phyloP scores from a whole-genome alignment of 2,888 invertebrate species.

The Endomychus coccineus region DNA sequence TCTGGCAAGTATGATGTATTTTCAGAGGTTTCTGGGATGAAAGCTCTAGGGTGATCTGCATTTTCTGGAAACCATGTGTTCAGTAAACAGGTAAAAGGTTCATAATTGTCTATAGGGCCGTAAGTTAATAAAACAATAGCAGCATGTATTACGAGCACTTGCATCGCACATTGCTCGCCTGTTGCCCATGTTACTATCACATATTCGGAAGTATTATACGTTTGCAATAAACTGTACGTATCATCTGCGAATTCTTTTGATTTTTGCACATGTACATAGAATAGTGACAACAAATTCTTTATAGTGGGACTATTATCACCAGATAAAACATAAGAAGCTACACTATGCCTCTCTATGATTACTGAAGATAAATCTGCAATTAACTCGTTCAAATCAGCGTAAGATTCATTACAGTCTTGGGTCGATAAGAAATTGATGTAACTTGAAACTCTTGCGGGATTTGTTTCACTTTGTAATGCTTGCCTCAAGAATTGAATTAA shows the following conservation, averaged over 20 bases:
- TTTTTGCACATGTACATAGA: slow-evolving; percentile 68
- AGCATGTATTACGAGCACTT: slow-evolving; percentile 74
- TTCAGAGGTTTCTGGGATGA: slow-evolving; percentile 70
- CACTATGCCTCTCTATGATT: slow-evolving; percentile 83
- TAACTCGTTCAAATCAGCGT: slow-evolving; percentile 61
- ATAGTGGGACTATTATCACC: slow-evolving; percentile 50
- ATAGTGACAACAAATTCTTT: slow-evolving; percentile 64
- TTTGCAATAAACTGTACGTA: slow-evolving; percentile 49
- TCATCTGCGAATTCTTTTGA: slow-evolving; percentile 57
- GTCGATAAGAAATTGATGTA: slow-evolving; percentile 80
- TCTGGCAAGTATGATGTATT: slow-evolving; percentile 81
- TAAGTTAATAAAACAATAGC: slow-evolving; percentile 75
- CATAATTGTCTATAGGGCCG: slow-evolving; percentile 47
- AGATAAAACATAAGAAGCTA: slow-evolving; percentile 64
- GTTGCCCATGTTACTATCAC: slow-evolving; percentile 70
- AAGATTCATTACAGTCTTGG: slow-evolving; percentile 60
- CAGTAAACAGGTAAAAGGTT: slow-evolving; percentile 44
- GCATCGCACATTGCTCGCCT: slow-evolving; percentile 67
- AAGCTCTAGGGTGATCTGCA: slow-evolving; percentile 68
- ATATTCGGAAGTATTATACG: slow-evolving; percentile 54
- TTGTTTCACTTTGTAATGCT: slow-evolving; percentile 87
- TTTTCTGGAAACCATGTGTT: slow-evolving; percentile 81
- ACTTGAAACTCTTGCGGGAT: slow-evolving; percentile 70
- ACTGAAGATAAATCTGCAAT: slow-evolving; percentile 80
- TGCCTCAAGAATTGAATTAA: slow-evolving; percentile 67